These are phyloP conservation scores for Oreohelix idahoensis DNA, from an alignment of 1,140 invertebrate genomes.

Conservation along the genomic window DNA sequence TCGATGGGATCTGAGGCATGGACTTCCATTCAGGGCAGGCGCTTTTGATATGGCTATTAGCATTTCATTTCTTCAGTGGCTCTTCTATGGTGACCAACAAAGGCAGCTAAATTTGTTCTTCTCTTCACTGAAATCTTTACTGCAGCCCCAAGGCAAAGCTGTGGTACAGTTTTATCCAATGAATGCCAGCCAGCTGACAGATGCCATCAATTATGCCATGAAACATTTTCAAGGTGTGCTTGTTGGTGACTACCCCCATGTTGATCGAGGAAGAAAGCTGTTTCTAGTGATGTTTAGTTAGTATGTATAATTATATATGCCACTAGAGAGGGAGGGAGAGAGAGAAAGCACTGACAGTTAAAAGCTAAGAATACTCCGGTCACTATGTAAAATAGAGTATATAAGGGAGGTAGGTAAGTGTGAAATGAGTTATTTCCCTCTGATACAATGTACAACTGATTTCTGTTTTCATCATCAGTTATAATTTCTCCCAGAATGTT, in stretches of 20 bases:
- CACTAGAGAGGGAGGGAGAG: too few relatives aligned
- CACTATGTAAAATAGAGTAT: too few relatives aligned
- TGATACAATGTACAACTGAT: too few relatives aligned
- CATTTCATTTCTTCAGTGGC: constrained; percentile 51
- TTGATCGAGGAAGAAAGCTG: constrained; percentile 46
- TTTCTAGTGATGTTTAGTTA: constrained; percentile 43
- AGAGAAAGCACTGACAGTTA: too few relatives aligned
- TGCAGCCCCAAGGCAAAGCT: constrained; percentile 37
- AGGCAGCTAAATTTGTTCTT: constrained; percentile 40
- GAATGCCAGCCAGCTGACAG: constrained; percentile 20
- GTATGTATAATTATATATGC: too few relatives aligned
- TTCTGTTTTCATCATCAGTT: too few relatives aligned
- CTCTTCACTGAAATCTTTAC: constrained; percentile 17
- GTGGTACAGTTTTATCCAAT: constrained; percentile 49
- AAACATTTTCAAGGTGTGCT: constrained; percentile 44
- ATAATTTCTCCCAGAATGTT: too few relatives aligned
- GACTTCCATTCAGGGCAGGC: constrained; percentile 35
- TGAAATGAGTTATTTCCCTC: too few relatives aligned
- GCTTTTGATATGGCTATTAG: constrained; percentile 45
- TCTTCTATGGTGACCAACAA: constrained; percentile 22
- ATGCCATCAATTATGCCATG: constrained; percentile 19
- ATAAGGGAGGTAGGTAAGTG: too few relatives aligned
- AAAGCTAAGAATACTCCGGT: too few relatives aligned
- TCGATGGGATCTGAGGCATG: constrained; percentile 35
- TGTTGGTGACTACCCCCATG: constrained; percentile 45